These are phyloP conservation scores for Thunnus maccoyii DNA, from an alignment of 2,113 vertebrate genomes.

Conservation along the genomic window DNA sequence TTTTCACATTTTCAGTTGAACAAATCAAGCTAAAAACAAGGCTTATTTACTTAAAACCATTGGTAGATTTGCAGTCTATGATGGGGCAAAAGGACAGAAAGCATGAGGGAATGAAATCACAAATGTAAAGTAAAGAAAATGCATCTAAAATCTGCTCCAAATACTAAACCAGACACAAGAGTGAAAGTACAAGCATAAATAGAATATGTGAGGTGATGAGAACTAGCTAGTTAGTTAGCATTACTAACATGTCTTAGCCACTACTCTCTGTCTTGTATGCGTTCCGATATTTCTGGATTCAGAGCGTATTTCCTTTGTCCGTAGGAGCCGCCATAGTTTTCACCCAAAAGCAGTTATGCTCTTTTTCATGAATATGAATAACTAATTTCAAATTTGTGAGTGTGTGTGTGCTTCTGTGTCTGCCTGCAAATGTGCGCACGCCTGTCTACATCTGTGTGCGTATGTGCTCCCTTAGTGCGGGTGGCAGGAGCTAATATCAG, in stretches of 20 bases:
- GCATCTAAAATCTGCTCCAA: neutral
- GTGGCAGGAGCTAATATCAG: slow-evolving; percentile 85
- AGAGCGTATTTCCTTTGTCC: slow-evolving; percentile 41
- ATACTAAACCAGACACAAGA: neutral
- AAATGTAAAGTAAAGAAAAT: neutral
- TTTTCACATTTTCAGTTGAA: neutral
- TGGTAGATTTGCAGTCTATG: neutral
- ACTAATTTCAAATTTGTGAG: slow-evolving; percentile 51
- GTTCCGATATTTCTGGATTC: slow-evolving; percentile 31
- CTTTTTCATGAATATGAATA: slow-evolving; percentile 62
- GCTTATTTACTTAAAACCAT: neutral
- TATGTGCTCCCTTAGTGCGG: slow-evolving; percentile 54
- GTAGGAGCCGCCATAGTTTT: slow-evolving; percentile 42
- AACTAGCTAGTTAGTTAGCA: slow-evolving; percentile 5
- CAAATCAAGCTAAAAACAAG: neutral
- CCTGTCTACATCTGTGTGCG: neutral
- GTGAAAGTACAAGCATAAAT: neutral
- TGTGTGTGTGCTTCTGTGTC: slow-evolving; percentile 33
- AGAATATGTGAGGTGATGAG: slow-evolving; percentile 13
- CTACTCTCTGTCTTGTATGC: slow-evolving; percentile 4
- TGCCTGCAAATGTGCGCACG: neutral
- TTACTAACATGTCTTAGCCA: neutral
- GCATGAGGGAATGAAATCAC: neutral
- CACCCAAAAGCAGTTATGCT: slow-evolving; percentile 53
- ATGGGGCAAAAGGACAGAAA: neutral